Evolutionary conservation across 2,888 invertebrate species (phyloP).

Genomic region (Lasioglossum leucozonium): DNA sequence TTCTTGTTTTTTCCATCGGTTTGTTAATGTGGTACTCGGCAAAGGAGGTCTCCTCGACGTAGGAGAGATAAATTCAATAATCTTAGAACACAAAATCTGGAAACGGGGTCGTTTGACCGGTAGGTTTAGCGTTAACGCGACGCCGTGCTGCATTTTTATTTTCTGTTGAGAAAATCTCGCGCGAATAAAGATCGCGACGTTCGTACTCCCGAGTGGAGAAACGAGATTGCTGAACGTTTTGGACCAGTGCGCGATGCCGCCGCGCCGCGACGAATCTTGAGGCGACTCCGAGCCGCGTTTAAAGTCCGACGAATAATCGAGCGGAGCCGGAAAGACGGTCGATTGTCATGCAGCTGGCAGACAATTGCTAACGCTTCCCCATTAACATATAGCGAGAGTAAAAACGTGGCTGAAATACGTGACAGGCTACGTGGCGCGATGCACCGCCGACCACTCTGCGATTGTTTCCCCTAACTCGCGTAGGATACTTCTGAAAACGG

Average conservation of each 20-base stretch:
- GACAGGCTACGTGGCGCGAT: conserved; percentile 5
- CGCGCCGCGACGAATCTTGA: neutral
- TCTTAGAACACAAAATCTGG: no score
- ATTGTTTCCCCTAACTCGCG: neutral
- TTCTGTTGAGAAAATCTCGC: no score
- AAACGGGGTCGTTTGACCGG: no score
- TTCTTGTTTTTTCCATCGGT: no score
- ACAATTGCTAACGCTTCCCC: conserved; percentile 61
- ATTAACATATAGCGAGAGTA: conserved; percentile 64
- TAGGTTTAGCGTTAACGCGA: no score
- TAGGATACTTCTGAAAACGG: neutral
- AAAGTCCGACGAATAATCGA: conserved; percentile 52
- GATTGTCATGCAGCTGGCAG: conserved; percentile 76
- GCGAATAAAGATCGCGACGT: no score
- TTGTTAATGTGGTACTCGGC: no score
- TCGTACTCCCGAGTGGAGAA: neutral
- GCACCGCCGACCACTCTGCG: neutral
- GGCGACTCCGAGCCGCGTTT: neutral
- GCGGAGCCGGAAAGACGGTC: conserved; percentile 76
- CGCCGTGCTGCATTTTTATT: no score
- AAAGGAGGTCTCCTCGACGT: no score
- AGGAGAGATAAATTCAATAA: no score
- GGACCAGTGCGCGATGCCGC: neutral
- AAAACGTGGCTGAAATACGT: conserved; percentile 71
- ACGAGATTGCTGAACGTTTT: neutral